Evolutionary conservation across 2,113 vertebrate species (phyloP).

Genomic region (Nothocercus julius): DNA sequence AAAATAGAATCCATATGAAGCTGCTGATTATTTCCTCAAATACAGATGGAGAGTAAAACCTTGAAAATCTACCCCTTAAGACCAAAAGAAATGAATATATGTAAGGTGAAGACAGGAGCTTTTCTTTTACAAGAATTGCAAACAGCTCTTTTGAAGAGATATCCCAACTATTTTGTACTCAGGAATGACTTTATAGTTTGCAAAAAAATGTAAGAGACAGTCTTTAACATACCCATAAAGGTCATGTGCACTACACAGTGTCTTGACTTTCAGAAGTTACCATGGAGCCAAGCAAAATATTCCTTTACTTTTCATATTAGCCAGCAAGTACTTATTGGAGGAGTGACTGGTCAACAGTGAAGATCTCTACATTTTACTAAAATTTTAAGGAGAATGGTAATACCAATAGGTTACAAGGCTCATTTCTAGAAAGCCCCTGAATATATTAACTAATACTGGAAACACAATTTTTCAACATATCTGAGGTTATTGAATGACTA

Average conservation of each 20-base stretch:
- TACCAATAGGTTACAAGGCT: not conserved
- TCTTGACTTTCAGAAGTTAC: not conserved
- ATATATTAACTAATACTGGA: not conserved
- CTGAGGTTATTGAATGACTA: not conserved
- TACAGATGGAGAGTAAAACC: constrained; percentile 25
- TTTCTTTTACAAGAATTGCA: constrained; percentile 15
- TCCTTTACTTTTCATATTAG: not conserved
- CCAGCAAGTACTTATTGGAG: not conserved
- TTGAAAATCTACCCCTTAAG: constrained; percentile 23
- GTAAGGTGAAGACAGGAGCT: not conserved
- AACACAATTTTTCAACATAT: not conserved
- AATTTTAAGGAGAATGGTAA: not conserved
- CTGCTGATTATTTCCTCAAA: constrained; percentile 51
- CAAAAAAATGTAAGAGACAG: not conserved
- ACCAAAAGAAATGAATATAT: not conserved
- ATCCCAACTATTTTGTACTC: not conserved
- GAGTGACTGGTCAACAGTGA: not conserved
- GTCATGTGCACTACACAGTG: not conserved
- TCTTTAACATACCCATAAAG: constrained; percentile 2
- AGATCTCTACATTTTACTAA: not conserved
- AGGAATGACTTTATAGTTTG: not conserved
- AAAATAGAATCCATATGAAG: constrained; percentile 47
- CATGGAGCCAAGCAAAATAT: not conserved
- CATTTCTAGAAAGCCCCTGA: not conserved
- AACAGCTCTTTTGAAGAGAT: constrained; percentile 3